Evolutionary conservation across 2,113 vertebrate genomes (phyloP).

Genomic region (Circaetus cinerascens): DNA sequence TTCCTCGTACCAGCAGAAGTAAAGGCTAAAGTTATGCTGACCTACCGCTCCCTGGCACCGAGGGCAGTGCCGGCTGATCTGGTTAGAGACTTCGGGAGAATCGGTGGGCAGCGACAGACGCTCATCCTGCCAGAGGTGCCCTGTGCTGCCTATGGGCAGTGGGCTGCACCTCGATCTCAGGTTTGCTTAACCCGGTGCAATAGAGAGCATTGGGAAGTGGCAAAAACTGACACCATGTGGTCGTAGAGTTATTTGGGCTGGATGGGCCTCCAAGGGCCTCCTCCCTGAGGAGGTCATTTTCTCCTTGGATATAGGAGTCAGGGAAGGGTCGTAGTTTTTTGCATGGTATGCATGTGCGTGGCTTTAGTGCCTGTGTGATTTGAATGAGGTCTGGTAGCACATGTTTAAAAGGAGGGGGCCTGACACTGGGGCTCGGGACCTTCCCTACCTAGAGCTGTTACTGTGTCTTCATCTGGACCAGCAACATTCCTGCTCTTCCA

Average conservation of each 20-base stretch:
- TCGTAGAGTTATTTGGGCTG: background rate
- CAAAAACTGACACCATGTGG: background rate
- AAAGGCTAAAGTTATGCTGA: background rate
- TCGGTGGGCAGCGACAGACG: fast-evolving
- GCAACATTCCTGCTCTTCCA: background rate
- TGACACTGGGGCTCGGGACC: background rate
- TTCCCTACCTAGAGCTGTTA: background rate
- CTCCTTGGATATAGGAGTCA: background rate
- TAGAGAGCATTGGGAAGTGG: background rate
- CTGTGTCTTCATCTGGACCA: background rate
- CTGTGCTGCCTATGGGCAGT: background rate
- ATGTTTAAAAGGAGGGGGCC: background rate
- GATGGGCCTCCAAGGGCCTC: too few species aligned
- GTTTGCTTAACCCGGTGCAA: fast-evolving
- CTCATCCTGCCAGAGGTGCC: background rate
- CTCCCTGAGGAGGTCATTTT: background rate
- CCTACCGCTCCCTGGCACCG: background rate
- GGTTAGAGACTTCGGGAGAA: background rate
- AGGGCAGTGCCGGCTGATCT: background rate
- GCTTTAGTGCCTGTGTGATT: background rate
- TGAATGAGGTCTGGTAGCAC: background rate
- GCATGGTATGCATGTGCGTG: background rate
- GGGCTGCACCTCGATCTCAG: background rate
- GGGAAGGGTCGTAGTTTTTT: background rate
- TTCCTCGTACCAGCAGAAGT: background rate